These are phyloP conservation scores for Sacculina carcini DNA, from an alignment of 2,888 invertebrate species.

Conservation along the genomic window DNA sequence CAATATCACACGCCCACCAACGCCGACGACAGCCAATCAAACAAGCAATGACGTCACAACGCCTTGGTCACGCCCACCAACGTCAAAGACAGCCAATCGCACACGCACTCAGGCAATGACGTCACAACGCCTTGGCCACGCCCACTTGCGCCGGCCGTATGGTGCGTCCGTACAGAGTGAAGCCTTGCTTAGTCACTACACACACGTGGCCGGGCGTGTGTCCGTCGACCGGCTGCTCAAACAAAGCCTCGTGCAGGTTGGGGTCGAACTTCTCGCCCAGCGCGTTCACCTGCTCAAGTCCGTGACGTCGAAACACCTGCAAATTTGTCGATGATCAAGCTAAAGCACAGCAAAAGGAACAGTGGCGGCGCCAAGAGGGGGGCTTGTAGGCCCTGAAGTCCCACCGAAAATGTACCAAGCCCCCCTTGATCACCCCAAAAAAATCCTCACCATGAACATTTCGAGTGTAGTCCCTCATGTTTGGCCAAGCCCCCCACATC, in stretches of 20 bases:
- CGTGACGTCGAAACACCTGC: slow-evolving; percentile 71
- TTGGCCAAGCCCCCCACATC: no score
- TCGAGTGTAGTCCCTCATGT: no score
- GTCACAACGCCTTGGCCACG: slow-evolving; percentile 54
- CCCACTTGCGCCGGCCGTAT: slow-evolving; percentile 90
- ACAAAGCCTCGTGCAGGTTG: slow-evolving; percentile 13
- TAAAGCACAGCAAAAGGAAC: background rate
- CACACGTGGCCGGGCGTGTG: slow-evolving; percentile 65
- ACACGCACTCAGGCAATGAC: no score
- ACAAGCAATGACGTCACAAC: no score
- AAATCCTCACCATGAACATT: background rate
- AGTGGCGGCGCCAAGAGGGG: no score
- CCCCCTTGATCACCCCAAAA: no score
- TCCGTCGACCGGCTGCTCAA: slow-evolving; percentile 37
- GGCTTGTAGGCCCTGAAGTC: no score
- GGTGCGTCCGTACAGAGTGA: slow-evolving; percentile 73
- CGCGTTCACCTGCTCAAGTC: slow-evolving; percentile 46
- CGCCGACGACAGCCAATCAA: no score
- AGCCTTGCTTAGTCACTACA: slow-evolving; percentile 81
- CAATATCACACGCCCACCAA: no score
- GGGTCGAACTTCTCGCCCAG: slow-evolving; percentile 13
- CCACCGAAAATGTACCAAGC: no score
- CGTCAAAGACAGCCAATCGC: no score
- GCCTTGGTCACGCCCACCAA: no score
- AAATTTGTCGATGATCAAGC: slow-evolving; percentile 8